Base-by-base conservation (phyloP, 2,888 invertebrate genomes). In the Sisyra nigra region DNA sequence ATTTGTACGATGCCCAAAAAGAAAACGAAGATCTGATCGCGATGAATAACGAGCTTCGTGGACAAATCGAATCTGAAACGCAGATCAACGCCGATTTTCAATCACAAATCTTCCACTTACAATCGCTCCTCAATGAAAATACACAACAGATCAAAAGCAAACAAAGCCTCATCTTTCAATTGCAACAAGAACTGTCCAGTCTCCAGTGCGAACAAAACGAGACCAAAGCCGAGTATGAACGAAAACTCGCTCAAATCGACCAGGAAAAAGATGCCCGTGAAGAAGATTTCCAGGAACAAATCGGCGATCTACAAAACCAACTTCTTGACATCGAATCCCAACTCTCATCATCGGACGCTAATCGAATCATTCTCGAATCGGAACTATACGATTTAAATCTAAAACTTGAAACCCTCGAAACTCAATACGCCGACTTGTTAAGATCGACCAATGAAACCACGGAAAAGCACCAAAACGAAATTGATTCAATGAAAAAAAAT, bases 401-500 rank as follows among this genome's bases (percentile, higher is more conserved):
- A 8, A 49, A 53, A 46, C 42, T 55, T 4, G 46, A 45, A 34
- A 41, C 46, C 10, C 43, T 54, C 8, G 50, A 54, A 44, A 41
- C 50, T 14, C 17, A n/a, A 18, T 52, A 55, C 36, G 43, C 42
- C 9, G 24, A 47, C 6, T 7, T 24, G 24, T 7, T 24, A 3
- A 24, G 7, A 24, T 24, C 24, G 7, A 24, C 24, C 24, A 24
- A 24, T 7, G 24, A 3, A 5, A 24, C 24, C 7, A 7, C 24
- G 5, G 24, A 24, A 24, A n/a, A n/a, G n/a, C 24, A 5, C 24
- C 24, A 24, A 24, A 24, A 24, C 7, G 55, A 57, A 52, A 53
- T 56, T 3, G 54, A 56, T 39, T 45, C 45, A 30, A 36, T 58
- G 14, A 49, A 53, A 45, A 46, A 49, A 33, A 48, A 53, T 36